Conservation (phyloP, 2,888 invertebrate genomes). For the Melangyna quadrimaculata region DNA sequence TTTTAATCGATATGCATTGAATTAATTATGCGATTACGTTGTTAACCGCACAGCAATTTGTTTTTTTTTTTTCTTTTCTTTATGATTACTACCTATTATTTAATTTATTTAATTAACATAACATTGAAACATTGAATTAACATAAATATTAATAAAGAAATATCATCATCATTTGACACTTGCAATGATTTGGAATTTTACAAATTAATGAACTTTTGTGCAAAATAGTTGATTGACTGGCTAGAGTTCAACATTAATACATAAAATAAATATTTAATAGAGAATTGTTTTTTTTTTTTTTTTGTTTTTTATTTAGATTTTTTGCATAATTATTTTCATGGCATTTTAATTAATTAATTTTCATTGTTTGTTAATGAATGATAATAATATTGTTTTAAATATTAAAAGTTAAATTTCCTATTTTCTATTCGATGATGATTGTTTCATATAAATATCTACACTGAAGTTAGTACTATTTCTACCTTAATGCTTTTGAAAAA, state of each 20-base stretch:
- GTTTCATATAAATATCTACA: too few species aligned
- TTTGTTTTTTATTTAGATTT: neutral
- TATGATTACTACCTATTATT: too few species aligned
- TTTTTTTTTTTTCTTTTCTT: too few species aligned
- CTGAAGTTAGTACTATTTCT: too few species aligned
- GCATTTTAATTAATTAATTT: neutral
- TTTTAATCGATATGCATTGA: constrained; percentile 37
- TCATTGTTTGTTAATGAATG: neutral
- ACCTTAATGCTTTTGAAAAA: too few species aligned
- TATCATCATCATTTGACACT: constrained; percentile 25
- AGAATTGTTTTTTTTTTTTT: neutral
- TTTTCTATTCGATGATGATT: neutral
- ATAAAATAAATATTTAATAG: too few species aligned
- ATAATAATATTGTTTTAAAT: neutral
- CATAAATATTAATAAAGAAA: neutral
- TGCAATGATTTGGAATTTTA: constrained; percentile 51
- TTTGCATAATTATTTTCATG: neutral
- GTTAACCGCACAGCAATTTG: neutral
- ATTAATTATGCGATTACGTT: constrained; percentile 39
- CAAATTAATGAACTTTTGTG: constrained; percentile 23
- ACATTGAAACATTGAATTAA: too few species aligned
- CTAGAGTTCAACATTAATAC: constrained; percentile 11
- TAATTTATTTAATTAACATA: too few species aligned
- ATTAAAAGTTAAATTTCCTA: neutral
- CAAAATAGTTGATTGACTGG: constrained; percentile 45